Percentiles rank a stretch among this genome's conserved stretches.
Evolutionary conservation across 2,797 vertebrate genomes (phyloP).

Genomic region (Tokudaia muenninki): DNA sequence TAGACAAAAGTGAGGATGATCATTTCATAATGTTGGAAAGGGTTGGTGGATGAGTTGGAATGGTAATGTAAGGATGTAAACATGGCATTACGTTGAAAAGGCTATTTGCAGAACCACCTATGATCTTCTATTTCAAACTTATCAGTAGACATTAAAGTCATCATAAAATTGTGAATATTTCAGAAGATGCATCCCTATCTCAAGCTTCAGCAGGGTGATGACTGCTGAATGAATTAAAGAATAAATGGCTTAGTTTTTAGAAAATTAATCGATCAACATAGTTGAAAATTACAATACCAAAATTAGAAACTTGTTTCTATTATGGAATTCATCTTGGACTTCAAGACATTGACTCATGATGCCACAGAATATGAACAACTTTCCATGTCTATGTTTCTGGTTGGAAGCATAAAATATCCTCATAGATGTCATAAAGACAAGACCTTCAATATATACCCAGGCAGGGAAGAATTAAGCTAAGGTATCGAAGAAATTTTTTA

Average conservation of each 20-base stretch:
- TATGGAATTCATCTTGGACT: slow-evolving; percentile 12
- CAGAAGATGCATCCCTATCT: not conserved
- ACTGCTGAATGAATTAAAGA: not conserved
- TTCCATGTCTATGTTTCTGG: not conserved
- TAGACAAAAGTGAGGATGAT: not conserved
- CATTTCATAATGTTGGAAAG: not conserved
- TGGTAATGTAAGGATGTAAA: not conserved
- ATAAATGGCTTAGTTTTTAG: not conserved
- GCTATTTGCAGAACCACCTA: not conserved
- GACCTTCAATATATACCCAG: not conserved
- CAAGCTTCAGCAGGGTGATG: not conserved
- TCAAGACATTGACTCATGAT: not conserved
- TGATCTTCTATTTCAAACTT: slow-evolving; percentile 35
- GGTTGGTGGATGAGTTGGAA: not conserved
- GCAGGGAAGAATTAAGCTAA: not conserved
- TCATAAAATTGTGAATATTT: not conserved
- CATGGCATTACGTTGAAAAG: not conserved
- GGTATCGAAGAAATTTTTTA: not conserved
- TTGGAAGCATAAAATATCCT: not conserved
- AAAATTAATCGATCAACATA: not conserved
- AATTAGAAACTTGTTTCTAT: not conserved
- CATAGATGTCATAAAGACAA: not conserved
- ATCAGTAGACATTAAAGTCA: not conserved
- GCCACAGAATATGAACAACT: no score
- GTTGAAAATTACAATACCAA: not conserved